A percentile compares a stretch with the other conserved stretches of the same genome.
phyloP scores from a whole-genome alignment of 2,113 vertebrate species.

The Macroglossus sobrinus region DNA sequence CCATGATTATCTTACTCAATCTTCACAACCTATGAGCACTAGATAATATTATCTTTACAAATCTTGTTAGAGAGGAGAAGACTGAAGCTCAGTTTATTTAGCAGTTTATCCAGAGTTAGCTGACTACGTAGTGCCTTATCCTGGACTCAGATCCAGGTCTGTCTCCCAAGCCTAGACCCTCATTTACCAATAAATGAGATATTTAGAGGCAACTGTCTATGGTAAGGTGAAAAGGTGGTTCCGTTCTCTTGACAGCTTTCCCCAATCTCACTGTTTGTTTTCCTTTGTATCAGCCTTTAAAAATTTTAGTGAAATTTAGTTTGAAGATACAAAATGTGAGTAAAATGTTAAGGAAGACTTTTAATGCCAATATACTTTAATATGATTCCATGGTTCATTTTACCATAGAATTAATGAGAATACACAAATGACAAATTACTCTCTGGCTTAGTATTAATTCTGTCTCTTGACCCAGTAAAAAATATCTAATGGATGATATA shows the following conservation, averaged over 20 bases:
- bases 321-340: slow-evolving; percentile 15
- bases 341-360: not conserved
- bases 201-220: not conserved
- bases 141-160: not conserved
- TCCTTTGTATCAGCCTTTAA: not conserved
- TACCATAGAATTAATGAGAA: slow-evolving; percentile 36
- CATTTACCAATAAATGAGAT: not conserved
- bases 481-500: slow-evolving; percentile 32
- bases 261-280: not conserved
- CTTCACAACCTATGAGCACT: not conserved
- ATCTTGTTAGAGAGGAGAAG: not conserved
- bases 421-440: slow-evolving; percentile 24
- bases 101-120: not conserved
- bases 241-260: not conserved
- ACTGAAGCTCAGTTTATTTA: not conserved
- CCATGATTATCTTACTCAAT: not conserved
- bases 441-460: slow-evolving; percentile 25
- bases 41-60: not conserved
- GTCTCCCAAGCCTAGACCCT: not conserved
- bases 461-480: slow-evolving; percentile 31
- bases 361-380: not conserved
- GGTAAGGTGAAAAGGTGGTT: not conserved
- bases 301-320: not conserved
- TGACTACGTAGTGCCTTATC: not conserved
- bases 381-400: not conserved